Base-by-base conservation (phyloP, 2,113 vertebrate genomes). In the Nothocercus nigrocapillus region DNA sequence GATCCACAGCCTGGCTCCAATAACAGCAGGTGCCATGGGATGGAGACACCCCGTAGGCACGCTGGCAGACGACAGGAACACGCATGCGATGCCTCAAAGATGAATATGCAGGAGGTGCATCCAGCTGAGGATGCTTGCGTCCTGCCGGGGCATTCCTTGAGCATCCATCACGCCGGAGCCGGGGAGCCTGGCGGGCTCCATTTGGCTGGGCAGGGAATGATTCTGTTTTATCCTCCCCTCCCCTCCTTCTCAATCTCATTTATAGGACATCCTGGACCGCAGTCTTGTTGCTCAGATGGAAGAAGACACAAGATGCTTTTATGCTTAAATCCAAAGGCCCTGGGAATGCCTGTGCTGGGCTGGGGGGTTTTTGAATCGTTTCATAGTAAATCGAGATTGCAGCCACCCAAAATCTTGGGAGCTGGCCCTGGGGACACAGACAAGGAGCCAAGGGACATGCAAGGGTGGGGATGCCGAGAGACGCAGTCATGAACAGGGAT, bases 311-410 rank as follows among this genome's bases (percentile, higher is more conserved):
- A 18, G 6, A 0, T 3, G 28, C 11, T 78, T 67, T 72, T 18
- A 9, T 7, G 30, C 51, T 54, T 24, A 20, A 85, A 78, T 18
- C 15, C 20, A 1, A 4, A 30, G 49, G 14, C 27, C 36, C 34
- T 22, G 1, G 0, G 20, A 49, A 34, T 69, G 42, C 13, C 32
- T 2, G 5, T 9, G 28, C 2, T 0, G 24, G 66, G 30, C 0
- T 1, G 5, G 18, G 51, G 20, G 3, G 27, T 7, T 36, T 56
- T 22, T 38, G 40, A 3, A 0, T 5, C 2, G 1, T 32, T n/a
- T 34, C 47, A 7, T 1, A 40, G 38, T 64, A 54, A 27, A 88
- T 44, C 14, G 3, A 53, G 30, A 38, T 19, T 10, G 6, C 1
- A 1, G 36, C 2, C 3, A 18, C 9, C 14, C 8, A 0, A 67